Conservation (phyloP, 2,888 invertebrate genomes). For the Himalopsyche kuldschensis region DNA sequence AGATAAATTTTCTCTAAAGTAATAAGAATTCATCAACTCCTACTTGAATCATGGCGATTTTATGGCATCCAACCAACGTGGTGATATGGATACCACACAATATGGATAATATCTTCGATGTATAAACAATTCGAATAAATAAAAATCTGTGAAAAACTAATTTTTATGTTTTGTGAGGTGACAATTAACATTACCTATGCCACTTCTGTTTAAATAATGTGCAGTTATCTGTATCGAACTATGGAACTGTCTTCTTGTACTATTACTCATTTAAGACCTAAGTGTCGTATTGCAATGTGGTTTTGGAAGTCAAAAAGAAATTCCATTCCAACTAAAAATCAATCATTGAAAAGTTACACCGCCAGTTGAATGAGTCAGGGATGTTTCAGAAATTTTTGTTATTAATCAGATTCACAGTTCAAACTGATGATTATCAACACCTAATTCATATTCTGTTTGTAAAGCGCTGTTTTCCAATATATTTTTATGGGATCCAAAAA, state of each 20-base stretch:
- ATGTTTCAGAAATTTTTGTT: neutral
- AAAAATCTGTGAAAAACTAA: neutral
- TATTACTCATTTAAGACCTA: neutral
- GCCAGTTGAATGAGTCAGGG: neutral
- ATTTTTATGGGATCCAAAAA: no score
- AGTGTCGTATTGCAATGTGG: neutral
- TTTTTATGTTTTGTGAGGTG: constrained; percentile 1
- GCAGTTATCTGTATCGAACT: neutral
- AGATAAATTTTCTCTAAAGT: neutral
- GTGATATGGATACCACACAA: neutral
- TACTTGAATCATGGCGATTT: neutral
- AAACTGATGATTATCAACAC: no score
- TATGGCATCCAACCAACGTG: neutral
- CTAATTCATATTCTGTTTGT: neutral
- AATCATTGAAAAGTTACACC: neutral
- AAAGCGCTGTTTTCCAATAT: neutral
- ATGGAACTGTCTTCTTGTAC: neutral
- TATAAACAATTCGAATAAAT: neutral
- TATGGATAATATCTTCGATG: neutral
- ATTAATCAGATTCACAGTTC: neutral
- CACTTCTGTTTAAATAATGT: neutral
- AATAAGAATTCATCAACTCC: neutral
- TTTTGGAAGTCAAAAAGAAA: neutral
- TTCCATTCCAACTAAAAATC: neutral
- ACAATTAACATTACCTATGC: neutral